Percentiles rank a stretch among this genome's conserved stretches.
These are phyloP conservation scores for Schizotus pectinicornis DNA, from an alignment of 2,888 invertebrate genomes.

Conservation along the genomic window DNA sequence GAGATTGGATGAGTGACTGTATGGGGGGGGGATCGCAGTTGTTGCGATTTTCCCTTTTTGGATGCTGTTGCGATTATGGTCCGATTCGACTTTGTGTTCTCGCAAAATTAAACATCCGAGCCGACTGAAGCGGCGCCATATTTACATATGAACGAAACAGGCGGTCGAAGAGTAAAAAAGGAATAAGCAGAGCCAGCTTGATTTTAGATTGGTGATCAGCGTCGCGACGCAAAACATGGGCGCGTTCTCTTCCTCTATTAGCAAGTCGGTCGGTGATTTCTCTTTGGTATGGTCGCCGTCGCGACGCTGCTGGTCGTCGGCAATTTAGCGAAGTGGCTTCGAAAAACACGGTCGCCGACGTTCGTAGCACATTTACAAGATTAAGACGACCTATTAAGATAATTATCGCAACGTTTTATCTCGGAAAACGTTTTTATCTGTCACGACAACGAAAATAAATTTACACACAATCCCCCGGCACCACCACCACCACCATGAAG, in stretches of 20 bases:
- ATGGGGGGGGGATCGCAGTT: too few relatives aligned
- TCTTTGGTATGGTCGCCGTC: background rate
- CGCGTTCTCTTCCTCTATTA: background rate
- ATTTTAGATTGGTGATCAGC: too few relatives aligned
- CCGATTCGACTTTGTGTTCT: too few relatives aligned
- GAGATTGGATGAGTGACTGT: too few relatives aligned
- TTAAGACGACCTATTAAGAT: constrained; percentile 41
- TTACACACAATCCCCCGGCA: background rate
- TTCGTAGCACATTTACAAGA: constrained; percentile 34
- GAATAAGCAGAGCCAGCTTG: too few relatives aligned
- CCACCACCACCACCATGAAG: background rate
- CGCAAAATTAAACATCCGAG: too few relatives aligned
- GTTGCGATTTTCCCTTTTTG: too few relatives aligned
- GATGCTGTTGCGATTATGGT: too few relatives aligned
- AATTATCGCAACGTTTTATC: constrained; percentile 35
- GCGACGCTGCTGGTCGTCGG: background rate
- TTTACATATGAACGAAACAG: too few relatives aligned
- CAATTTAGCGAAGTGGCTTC: constrained; percentile 5
- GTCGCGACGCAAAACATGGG: too few relatives aligned
- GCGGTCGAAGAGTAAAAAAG: too few relatives aligned
- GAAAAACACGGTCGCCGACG: background rate
- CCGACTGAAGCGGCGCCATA: too few relatives aligned
- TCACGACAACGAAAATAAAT: constrained; percentile 19
- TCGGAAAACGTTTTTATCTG: constrained; percentile 20
- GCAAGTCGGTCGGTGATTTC: background rate